Percentiles rank a stretch among this genome's conserved stretches.
Evolutionary conservation across 2,113 vertebrate genomes (phyloP).

Genomic region (Melanocharis versteri): DNA sequence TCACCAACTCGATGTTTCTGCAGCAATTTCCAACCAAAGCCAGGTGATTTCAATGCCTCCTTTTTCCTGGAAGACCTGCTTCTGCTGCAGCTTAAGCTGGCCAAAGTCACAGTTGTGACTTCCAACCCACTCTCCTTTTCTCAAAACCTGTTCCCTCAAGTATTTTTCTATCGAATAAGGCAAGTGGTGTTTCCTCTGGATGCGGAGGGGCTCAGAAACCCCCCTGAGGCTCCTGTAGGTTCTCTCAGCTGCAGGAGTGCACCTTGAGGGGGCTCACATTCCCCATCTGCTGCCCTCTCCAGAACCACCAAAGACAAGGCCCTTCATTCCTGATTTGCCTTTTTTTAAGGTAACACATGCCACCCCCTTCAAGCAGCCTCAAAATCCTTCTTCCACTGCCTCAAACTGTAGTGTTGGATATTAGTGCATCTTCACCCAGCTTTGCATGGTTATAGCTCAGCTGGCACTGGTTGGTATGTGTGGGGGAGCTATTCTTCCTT

Average conservation of each 20-base stretch:
- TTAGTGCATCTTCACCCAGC: not conserved
- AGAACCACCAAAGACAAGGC: not conserved
- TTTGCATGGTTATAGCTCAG: not conserved
- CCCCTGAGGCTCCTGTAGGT: not conserved
- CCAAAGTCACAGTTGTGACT: not conserved
- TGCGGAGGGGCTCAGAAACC: not conserved
- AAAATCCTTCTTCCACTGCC: not conserved
- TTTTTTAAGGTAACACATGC: accelerated
- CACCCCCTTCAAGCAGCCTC: not conserved
- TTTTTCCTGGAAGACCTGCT: not conserved
- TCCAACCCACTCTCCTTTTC: not conserved
- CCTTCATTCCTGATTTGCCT: not conserved
- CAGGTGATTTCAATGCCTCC: not conserved
- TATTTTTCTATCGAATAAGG: not conserved
- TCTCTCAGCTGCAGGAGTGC: not conserved
- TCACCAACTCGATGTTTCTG: not conserved
- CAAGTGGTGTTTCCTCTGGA: not conserved
- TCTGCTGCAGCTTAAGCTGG: not conserved
- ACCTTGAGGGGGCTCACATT: not conserved
- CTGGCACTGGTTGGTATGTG: not conserved
- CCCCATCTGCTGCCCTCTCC: not conserved
- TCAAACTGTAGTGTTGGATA: not conserved
- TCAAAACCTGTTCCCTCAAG: not conserved
- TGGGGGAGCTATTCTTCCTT: not conserved
- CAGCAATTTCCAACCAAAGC: not conserved